Evolutionary conservation across 2,797 vertebrate genomes (phyloP), one percentile per base, ranked within the genome.

Genomic region (Ambastaia sidthimunki): DNA sequence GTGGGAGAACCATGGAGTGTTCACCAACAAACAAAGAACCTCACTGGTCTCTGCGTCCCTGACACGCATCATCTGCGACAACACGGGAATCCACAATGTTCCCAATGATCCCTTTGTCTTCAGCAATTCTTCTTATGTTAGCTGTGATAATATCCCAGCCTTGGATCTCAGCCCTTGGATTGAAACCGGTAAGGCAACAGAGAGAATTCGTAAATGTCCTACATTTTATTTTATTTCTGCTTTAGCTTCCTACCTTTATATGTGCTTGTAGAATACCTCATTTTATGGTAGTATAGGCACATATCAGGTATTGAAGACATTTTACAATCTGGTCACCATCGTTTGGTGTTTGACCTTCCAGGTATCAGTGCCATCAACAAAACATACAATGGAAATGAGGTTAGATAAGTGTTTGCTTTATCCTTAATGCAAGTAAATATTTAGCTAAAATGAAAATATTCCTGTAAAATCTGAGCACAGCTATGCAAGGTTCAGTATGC

Each of bases 21-120:
- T 99, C 88, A 94, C 92, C 0, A 0, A 0, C 0, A 60, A 62
- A 19, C 96, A 98, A 86, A 84, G 62, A 63, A 0, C 1, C 0
- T 89, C 93, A 12, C 85, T 98, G 50, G 48, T 57, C 47, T 57
- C 75, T 1, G 73, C 86, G 62, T 90, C 89, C 0, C 66, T 98
- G 67, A 87, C 94, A 0, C 89, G 76, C 7, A 86, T 98, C 54
- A 91, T 98, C 88, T 98, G 97, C 68, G 95, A 95, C 87, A 99
- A 96, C 82, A 97, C 95, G 0, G 92, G 1, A 7, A 93, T 98
- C 83, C 86, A 21, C 0, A 34, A 89, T 18, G 88, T 97, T 28
- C 93, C 95, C 0, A 4, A 0, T 0, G 78, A 96, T 1, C 78
- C 89, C 10, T 96, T 96, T 87, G 81, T n/a, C 25, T 65, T 88